Base-by-base conservation (phyloP, 2,797 vertebrate species). In the Semotilus atromaculatus region DNA sequence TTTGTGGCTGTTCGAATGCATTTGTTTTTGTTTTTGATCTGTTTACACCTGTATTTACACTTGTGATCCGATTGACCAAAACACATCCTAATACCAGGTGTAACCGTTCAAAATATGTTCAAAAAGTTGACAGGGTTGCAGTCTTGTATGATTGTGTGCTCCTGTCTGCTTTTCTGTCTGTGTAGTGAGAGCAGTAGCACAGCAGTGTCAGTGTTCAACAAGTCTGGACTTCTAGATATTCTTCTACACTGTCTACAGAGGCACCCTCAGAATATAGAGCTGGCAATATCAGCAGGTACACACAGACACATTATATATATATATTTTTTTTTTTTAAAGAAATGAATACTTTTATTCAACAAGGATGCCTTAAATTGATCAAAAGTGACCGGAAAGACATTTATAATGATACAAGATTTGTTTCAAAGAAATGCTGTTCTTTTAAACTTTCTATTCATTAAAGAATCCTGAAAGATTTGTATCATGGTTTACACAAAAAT, bases 231-330 rank as follows among this genome's bases (percentile, higher is more conserved):
- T 79, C 91, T 99, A 90, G 96, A 97, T 76, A 83, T 95, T 91
- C 92, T 98, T 4, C 90, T 98, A 85, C 96, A 93, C 86, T 99
- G 93, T 93, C 90, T 99, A 90, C 96, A 96, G 91, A 96, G 93
- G 86, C 96, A 97, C 90, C 85, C 94, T 40, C 93, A 96, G n/a
- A 97, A 97, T 26, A 86, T 96, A 64, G 96, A 98, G 86, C 93
- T 99, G 91, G 97, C 97, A 86, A 91, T 97, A 89, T 97, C 97
- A 86, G 97, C 97, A 90, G 98, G 98, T 99, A 92, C 95, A 90
- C 21, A 45, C 4, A 5, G n/a, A n/a, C n/a, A n/a, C n/a, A n/a
- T n/a, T n/a, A n/a, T n/a, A n/a, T 5, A 29, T 48, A 4, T 72
- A 72, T 18, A 29, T 10, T 66, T 78, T 7, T 38, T 26, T 38